These are phyloP conservation scores for Pterophyllum scalare DNA, from an alignment of 2,113 vertebrate genomes.

Conservation along the genomic window DNA sequence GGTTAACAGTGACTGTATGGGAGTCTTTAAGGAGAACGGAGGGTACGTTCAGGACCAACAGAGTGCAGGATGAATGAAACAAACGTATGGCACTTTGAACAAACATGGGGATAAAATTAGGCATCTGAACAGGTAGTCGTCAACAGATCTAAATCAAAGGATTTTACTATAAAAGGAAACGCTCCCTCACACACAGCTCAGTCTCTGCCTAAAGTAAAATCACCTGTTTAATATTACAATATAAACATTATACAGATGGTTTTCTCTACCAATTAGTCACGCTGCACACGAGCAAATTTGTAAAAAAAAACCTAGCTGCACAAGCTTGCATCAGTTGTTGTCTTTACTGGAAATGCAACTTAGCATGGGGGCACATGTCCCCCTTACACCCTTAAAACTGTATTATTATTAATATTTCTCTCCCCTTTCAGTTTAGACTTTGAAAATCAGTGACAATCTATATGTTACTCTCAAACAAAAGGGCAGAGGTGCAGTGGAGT, in stretches of 20 bases:
- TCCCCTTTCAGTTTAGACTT: conserved; percentile 2
- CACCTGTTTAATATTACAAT: not conserved
- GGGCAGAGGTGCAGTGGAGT: conserved; percentile 30
- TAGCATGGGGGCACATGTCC: not conserved
- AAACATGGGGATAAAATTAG: conserved; percentile 30
- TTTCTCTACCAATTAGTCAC: not conserved
- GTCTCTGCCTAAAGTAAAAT: conserved; percentile 3
- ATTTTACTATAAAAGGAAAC: conserved; percentile 12
- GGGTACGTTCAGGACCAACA: not conserved
- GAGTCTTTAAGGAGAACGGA: not conserved
- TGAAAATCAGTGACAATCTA: conserved; percentile 1
- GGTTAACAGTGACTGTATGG: not conserved
- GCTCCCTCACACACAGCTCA: not conserved
- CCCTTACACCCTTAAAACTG: not conserved
- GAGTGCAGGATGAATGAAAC: not conserved
- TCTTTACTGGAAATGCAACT: not conserved
- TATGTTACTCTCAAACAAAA: conserved; percentile 29
- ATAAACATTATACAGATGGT: not conserved
- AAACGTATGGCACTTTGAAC: conserved; percentile 50
- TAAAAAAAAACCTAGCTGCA: conserved; percentile 5
- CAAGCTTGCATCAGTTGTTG: not conserved
- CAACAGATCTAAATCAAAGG: not conserved
- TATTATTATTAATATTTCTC: not conserved
- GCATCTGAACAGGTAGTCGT: conserved; percentile 55
- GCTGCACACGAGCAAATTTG: not conserved